These are phyloP conservation scores for Oenanthe melanoleuca DNA, from an alignment of 2,113 vertebrate species.

Conservation along the genomic window DNA sequence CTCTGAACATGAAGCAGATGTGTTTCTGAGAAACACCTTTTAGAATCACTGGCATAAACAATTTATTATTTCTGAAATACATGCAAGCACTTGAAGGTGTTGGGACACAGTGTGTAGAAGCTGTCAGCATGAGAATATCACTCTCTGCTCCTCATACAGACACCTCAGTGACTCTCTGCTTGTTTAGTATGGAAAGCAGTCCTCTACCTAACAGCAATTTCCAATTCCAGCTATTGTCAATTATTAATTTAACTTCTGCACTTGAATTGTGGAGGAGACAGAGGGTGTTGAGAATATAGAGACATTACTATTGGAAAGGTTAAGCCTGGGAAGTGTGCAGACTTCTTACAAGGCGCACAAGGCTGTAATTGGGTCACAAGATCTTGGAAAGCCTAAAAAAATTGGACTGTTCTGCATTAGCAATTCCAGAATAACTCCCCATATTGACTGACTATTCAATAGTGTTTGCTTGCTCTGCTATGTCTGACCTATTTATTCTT, in stretches of 20 bases:
- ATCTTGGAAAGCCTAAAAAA: background rate
- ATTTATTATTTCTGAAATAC: background rate
- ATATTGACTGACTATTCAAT: background rate
- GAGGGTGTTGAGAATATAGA: background rate
- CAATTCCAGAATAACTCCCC: background rate
- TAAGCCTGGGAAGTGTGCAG: background rate
- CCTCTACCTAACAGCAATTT: background rate
- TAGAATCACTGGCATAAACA: background rate
- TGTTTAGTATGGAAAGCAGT: background rate
- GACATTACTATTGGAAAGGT: background rate
- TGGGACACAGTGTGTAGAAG: background rate
- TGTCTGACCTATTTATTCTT: background rate
- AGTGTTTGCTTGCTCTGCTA: background rate
- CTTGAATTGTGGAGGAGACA: background rate
- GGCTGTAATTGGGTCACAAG: background rate
- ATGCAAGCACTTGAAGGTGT: background rate
- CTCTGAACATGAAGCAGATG: background rate
- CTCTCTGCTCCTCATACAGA: background rate
- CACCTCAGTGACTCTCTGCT: background rate
- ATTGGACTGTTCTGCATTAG: background rate
- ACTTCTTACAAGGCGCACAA: background rate
- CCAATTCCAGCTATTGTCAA: background rate
- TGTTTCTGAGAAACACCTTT: background rate
- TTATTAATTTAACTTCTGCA: background rate
- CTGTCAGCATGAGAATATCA: background rate